Evolutionary conservation across 2,113 vertebrate species (phyloP).

Genomic region (Dendropsophus ebraccatus): DNA sequence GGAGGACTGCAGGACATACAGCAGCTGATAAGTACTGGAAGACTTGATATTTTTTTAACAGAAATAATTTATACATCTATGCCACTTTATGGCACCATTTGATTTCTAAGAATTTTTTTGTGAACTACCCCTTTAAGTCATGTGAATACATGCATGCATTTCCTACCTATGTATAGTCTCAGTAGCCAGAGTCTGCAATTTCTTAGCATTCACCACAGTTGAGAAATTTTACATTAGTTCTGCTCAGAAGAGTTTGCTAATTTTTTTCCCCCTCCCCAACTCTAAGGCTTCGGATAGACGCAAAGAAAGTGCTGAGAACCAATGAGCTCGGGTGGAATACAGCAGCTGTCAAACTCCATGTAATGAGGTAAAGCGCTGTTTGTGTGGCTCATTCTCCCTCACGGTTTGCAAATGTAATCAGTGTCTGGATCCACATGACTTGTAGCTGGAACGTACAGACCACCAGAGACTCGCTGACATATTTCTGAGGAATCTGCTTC

Average conservation of each 20-base stretch:
- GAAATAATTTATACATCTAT: too few species aligned
- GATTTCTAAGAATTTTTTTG: too few species aligned
- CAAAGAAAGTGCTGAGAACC: constrained; percentile 19
- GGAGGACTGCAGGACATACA: too few species aligned
- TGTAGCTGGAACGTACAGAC: constrained; percentile 33
- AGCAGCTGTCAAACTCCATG: constrained; percentile 49
- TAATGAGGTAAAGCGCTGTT: constrained; percentile 43
- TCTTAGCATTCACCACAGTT: not conserved
- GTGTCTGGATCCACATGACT: constrained; percentile 40
- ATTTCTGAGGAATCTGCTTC: constrained; percentile 48
- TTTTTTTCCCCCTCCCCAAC: not conserved
- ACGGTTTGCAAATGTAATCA: constrained; percentile 56
- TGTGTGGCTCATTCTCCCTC: constrained; percentile 43
- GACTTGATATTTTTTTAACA: too few species aligned
- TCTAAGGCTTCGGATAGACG: not conserved
- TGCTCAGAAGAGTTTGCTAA: constrained; percentile 23
- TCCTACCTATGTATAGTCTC: not conserved
- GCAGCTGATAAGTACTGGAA: too few species aligned
- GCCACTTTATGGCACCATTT: too few species aligned
- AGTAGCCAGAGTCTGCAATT: not conserved
- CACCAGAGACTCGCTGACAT: constrained; percentile 53
- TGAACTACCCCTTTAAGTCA: not conserved
- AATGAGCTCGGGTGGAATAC: constrained; percentile 25
- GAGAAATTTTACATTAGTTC: constrained; percentile 25
- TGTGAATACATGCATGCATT: not conserved